Base-by-base conservation (phyloP, 2,113 vertebrate genomes). In the Porphyrio hochstetteri region DNA sequence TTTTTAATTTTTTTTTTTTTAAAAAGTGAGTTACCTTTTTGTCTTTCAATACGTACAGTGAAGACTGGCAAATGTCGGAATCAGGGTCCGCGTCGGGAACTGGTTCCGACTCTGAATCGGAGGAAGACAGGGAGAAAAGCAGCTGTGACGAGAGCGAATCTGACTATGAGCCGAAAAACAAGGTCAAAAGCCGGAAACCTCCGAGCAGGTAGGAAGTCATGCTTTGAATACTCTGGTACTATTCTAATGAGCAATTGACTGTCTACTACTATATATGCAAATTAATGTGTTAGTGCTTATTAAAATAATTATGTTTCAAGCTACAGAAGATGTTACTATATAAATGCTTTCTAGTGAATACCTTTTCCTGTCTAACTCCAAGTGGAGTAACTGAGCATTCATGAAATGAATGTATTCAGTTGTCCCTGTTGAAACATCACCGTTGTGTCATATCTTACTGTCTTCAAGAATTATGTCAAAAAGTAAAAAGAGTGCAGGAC, bases 101-200 rank as follows among this genome's bases (percentile, higher is more conserved):
- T 81, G 98, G 97, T 95, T 98, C 98, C 7, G 98, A 98, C 68
- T 99, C 98, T 24, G 98, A 98, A 91, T 98, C 98, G 2, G 99
- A 99, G 82, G 98, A 98, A 61, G 99, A 98, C 57, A 96, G 90
- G 90, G 97, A 97, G 90, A 98, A 97, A 98, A 99, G 97, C 89
- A 98, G 97, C 90, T 99, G 98, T 82, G 99, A 99, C n/a, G 99
- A 99, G 91, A 99, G 99, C 0, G 99, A 99, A 77, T 99, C 99
- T 68, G 99, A 99, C 97, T 99, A 99, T 95, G 99, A 99, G 92
- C 99, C 99, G 55, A 99, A 99, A 98, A 99, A 98, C 96, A 99
- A 99, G 97, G 98, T 99, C 70, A 99, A 99, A 97, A 99, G 98
- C 97, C 98, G 98, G 92, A 99, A 99, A 94, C 99, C 98, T 95